These are phyloP conservation scores for Drepana falcataria DNA, from an alignment of 2,888 invertebrate species.

Conservation along the genomic window DNA sequence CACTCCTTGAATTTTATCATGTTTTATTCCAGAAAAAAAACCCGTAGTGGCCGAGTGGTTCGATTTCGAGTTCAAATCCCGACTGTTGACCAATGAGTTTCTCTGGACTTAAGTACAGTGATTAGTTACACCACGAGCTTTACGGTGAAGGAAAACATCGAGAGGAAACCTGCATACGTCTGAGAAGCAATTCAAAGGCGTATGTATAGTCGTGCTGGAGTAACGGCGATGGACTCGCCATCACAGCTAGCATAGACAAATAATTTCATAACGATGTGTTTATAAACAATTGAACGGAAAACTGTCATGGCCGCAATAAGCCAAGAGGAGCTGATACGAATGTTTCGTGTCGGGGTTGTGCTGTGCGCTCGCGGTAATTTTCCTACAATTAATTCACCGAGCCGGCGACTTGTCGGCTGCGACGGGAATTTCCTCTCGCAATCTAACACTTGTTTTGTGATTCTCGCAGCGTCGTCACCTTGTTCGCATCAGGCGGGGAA, in stretches of 20 bases:
- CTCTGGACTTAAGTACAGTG: too few relatives aligned
- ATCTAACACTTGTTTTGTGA: conserved; percentile 13
- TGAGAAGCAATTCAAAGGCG: too few relatives aligned
- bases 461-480: conserved; percentile 10
- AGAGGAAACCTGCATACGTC: too few relatives aligned
- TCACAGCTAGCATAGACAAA: not conserved
- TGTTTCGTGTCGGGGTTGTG: not conserved
- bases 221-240: not conserved
- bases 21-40: too few relatives aligned
- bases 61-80: too few relatives aligned
- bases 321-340: not conserved
- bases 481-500: conserved; percentile 10
- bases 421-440: conserved; percentile 37
- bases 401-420: conserved; percentile 9
- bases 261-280: not conserved
- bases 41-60: too few relatives aligned
- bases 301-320: not conserved
- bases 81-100: too few relatives aligned
- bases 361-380: conserved; percentile 27
- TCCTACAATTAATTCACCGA: conserved; percentile 32
- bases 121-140: too few relatives aligned
- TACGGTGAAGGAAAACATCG: too few relatives aligned
- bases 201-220: too few relatives aligned
- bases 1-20: too few relatives aligned
- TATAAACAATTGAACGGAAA: conserved; percentile 3